Conservation (phyloP, 2,113 vertebrate species). For the Mustelus asterias region DNA sequence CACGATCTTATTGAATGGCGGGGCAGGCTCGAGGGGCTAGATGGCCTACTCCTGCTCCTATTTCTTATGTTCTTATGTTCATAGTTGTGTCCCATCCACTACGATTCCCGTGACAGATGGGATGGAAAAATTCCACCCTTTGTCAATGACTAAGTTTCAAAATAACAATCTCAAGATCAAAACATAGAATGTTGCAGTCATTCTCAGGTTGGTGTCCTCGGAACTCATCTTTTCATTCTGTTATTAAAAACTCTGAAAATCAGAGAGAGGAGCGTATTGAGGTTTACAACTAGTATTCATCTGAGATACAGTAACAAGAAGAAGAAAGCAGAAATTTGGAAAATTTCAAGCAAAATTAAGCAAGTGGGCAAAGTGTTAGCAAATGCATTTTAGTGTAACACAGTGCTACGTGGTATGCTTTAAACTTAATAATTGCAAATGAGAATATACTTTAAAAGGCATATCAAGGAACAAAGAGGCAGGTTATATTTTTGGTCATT, state of each 20-base stretch:
- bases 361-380: background rate
- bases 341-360: background rate
- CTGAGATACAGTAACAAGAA: background rate
- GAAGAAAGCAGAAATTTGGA: background rate
- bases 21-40: no score
- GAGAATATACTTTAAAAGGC: background rate
- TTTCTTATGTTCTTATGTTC: no score
- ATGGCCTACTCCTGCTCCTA: no score
- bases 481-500: background rate
- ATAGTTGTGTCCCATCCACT: no score
- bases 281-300: background rate
- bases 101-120: no score
- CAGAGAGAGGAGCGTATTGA: background rate
- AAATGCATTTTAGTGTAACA: background rate
- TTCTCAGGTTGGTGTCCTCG: no score
- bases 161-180: background rate
- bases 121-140: no score
- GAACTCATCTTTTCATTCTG: no score
- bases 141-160: background rate
- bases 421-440: background rate
- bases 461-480: background rate
- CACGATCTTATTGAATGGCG: no score
- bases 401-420: background rate
- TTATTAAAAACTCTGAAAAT: background rate
- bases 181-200: no score